These are phyloP conservation scores for Rhombomys opimus DNA, from an alignment of 2,113 vertebrate genomes.

Conservation along the genomic window DNA sequence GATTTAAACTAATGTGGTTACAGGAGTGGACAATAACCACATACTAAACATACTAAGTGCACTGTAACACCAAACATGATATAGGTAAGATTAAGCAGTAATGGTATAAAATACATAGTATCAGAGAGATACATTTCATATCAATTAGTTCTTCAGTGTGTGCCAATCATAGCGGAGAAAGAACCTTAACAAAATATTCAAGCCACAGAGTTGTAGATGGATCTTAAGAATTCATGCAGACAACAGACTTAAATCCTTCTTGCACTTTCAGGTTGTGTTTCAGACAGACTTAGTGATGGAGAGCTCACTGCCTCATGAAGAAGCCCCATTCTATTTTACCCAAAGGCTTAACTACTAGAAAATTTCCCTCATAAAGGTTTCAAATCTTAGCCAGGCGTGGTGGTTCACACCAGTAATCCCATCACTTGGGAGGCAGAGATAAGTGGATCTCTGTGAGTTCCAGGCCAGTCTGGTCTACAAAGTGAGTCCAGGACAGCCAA, in stretches of 20 bases:
- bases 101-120: neutral
- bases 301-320: neutral
- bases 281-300: neutral
- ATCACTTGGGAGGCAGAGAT: too few relatives aligned
- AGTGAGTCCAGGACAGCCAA: too few relatives aligned
- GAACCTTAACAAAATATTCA: slow-evolving; percentile 23
- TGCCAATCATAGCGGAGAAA: slow-evolving; percentile 23
- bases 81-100: neutral
- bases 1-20: neutral
- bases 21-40: neutral
- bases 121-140: neutral
- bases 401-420: too few relatives aligned
- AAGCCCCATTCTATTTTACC: neutral
- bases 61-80: neutral
- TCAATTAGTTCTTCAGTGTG: neutral
- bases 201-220: neutral
- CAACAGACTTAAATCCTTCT: neutral
- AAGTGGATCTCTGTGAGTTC: too few relatives aligned
- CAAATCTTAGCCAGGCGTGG: neutral
- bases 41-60: neutral
- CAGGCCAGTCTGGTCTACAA: too few relatives aligned
- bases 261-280: neutral
- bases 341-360: neutral
- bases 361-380: slow-evolving; percentile 31
- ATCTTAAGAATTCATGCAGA: neutral